Evolutionary conservation across 2,888 invertebrate genomes (phyloP).

Genomic region (Amphimallon solstitiale): DNA sequence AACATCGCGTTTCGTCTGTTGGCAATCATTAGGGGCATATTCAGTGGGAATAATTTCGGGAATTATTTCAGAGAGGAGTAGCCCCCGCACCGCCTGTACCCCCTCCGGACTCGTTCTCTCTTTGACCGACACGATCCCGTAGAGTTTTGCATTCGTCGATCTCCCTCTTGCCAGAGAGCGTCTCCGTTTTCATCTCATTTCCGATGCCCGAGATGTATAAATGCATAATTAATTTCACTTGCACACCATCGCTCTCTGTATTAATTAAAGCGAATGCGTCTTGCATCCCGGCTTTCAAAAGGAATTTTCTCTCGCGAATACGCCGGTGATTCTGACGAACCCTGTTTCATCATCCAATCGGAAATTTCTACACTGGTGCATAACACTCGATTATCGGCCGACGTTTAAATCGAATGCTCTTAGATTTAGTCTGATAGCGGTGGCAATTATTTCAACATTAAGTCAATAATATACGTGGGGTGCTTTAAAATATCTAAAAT

Average conservation of each 20-base stretch:
- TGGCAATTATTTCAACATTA: too few species aligned
- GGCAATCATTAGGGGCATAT: slow-evolving; percentile 63
- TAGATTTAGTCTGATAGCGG: too few species aligned
- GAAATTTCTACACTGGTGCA: too few species aligned
- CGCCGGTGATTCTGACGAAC: too few species aligned
- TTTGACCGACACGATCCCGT: background rate
- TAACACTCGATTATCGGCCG: too few species aligned
- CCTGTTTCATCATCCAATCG: too few species aligned
- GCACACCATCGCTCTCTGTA: slow-evolving; percentile 51
- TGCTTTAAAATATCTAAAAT: too few species aligned
- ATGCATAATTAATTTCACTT: slow-evolving; percentile 58
- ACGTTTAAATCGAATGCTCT: too few species aligned
- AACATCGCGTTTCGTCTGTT: slow-evolving; percentile 59
- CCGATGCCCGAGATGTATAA: slow-evolving; percentile 53
- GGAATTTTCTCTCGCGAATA: too few species aligned
- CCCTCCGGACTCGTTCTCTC: slow-evolving; percentile 36
- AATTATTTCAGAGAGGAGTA: slow-evolving; percentile 56
- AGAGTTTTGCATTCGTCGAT: background rate
- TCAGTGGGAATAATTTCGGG: slow-evolving; percentile 62
- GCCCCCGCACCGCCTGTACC: slow-evolving; percentile 16
- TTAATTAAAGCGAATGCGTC: slow-evolving; percentile 56
- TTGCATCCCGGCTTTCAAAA: too few species aligned
- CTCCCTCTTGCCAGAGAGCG: background rate
- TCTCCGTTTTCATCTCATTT: slow-evolving; percentile 45
- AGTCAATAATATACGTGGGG: too few species aligned